These are phyloP conservation scores for Drosophila lowei DNA, from an alignment of 1,140 invertebrate genomes.

Conservation along the genomic window DNA sequence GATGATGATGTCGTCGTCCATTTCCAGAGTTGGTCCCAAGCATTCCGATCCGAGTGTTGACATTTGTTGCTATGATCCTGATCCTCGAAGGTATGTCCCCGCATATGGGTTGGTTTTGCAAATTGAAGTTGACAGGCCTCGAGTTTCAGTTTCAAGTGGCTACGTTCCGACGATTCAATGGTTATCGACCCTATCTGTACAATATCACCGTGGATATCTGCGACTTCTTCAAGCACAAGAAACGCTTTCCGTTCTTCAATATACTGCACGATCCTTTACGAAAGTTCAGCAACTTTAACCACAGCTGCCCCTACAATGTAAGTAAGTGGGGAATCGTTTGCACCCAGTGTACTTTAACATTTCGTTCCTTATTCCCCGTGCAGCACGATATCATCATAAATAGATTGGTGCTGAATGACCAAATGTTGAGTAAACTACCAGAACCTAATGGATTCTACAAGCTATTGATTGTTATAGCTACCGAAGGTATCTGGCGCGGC, in stretches of 20 bases:
- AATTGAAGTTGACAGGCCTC: too few relatives aligned
- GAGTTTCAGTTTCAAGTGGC: not conserved
- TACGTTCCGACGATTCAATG: constrained; percentile 18
- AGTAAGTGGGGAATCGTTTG: too few relatives aligned
- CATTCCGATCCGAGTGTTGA: not conserved
- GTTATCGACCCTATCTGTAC: constrained; percentile 27
- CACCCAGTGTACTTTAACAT: too few relatives aligned
- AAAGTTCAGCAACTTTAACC: constrained; percentile 24
- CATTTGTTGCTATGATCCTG: not conserved
- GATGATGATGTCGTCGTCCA: not conserved
- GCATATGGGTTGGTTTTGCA: not conserved
- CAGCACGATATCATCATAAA: constrained; percentile 25
- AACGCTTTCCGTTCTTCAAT: constrained; percentile 7
- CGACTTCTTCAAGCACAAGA: constrained; percentile 3
- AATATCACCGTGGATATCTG: constrained; percentile 31
- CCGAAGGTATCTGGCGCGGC: not conserved
- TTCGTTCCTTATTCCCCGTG: not conserved
- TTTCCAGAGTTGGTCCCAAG: not conserved
- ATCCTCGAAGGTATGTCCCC: not conserved
- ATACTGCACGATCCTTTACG: constrained; percentile 7
- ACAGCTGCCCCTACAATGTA: constrained; percentile 27
- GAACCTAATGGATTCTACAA: constrained; percentile 19
- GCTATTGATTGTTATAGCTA: not conserved
- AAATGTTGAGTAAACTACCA: constrained; percentile 9
- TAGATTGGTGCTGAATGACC: constrained; percentile 19